phyloP scores from a whole-genome alignment of 2,888 invertebrate species.

The Marronus borbonicus region DNA sequence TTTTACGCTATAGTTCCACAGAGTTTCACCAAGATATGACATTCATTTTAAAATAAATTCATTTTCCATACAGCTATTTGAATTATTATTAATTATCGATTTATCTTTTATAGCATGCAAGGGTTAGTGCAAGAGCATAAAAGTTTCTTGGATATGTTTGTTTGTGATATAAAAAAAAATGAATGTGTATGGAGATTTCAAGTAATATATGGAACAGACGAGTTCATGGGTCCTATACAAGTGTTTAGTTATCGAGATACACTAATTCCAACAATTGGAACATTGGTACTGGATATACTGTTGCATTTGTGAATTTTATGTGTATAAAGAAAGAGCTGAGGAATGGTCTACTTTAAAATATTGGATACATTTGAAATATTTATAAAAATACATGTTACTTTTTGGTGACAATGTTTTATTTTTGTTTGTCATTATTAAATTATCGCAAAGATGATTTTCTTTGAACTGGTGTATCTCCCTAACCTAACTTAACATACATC shows the following conservation, averaged over 20 bases:
- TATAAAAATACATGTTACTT: not conserved
- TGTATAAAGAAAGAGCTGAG: not conserved
- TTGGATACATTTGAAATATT: not conserved
- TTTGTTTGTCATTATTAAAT: slow-evolving; percentile 14
- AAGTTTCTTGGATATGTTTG: slow-evolving; percentile 12
- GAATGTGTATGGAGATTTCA: slow-evolving; percentile 7
- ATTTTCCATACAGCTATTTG: not conserved
- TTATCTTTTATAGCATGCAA: slow-evolving; percentile 28
- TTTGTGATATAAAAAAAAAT: slow-evolving; percentile 11
- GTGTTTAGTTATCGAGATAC: slow-evolving; percentile 7
- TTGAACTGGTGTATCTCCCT: slow-evolving; percentile 37
- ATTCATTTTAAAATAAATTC: too few relatives aligned
- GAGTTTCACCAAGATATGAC: too few relatives aligned
- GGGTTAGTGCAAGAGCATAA: not conserved
- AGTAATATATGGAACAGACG: not conserved
- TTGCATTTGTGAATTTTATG: not conserved
- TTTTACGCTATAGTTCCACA: too few relatives aligned
- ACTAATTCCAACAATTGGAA: slow-evolving; percentile 7
- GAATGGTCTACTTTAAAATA: not conserved
- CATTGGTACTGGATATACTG: not conserved
- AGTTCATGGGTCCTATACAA: not conserved
- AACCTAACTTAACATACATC: slow-evolving; percentile 2
- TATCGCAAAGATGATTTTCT: slow-evolving; percentile 12
- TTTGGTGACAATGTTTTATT: not conserved
- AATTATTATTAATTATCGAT: slow-evolving; percentile 13